phyloP scores from a whole-genome alignment of 1,140 invertebrate genomes.

The Drosophila sechellia region DNA sequence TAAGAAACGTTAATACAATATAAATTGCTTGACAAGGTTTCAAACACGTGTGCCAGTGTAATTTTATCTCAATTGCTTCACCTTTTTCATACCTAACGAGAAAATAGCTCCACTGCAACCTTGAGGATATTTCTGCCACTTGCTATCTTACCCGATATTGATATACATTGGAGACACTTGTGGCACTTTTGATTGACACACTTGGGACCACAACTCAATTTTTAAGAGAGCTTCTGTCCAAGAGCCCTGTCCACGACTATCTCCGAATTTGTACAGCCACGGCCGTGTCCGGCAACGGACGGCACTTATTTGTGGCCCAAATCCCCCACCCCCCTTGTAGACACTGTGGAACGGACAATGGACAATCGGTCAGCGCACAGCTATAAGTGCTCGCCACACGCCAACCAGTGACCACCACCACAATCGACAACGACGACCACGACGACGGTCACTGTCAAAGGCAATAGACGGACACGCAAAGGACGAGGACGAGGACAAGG shows the following conservation, averaged over 20 bases:
- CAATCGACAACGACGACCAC: constrained; percentile 21
- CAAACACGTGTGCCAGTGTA: neutral
- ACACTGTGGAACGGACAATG: constrained; percentile 11
- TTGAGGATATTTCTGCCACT: constrained; percentile 29
- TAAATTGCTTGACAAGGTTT: neutral
- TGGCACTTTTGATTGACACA: constrained; percentile 51
- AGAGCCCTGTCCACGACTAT: constrained; percentile 11
- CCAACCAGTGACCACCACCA: constrained; percentile 13
- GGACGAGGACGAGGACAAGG: constrained; percentile 18
- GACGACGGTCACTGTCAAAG: constrained; percentile 67
- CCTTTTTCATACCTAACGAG: neutral
- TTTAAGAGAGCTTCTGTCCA: constrained; percentile 15
- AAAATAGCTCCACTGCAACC: constrained; percentile 10
- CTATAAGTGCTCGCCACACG: constrained; percentile 53
- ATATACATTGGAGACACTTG: constrained; percentile 47
- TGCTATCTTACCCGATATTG: constrained; percentile 32
- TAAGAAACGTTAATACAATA: no score
- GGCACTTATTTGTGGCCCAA: constrained; percentile 11
- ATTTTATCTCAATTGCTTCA: constrained; percentile 8
- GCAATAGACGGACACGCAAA: constrained; percentile 36
- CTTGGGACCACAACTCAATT: constrained; percentile 42
- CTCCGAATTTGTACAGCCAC: constrained; percentile 20
- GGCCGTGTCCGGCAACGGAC: constrained; percentile 7
- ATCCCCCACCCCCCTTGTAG: neutral
- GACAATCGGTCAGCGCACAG: constrained; percentile 43